These are phyloP conservation scores for Castor canadensis DNA, from an alignment of 2,113 vertebrate species.

Conservation along the genomic window DNA sequence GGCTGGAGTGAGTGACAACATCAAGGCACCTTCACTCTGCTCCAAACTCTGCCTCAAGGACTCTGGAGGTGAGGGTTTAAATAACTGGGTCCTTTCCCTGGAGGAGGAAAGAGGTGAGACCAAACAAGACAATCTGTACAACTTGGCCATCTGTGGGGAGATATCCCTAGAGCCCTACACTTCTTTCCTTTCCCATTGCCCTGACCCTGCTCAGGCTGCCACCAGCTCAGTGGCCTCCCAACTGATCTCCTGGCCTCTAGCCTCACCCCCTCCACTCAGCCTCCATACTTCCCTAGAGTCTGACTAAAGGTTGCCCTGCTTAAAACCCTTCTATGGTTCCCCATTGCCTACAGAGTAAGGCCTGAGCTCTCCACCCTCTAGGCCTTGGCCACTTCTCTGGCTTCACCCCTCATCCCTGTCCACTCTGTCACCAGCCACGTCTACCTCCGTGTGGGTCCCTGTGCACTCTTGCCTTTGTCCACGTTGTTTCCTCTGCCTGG, in stretches of 20 bases:
- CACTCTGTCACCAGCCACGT: accelerated
- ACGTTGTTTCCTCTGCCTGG: background rate
- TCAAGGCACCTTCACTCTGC: background rate
- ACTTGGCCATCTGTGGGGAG: background rate
- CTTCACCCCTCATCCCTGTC: background rate
- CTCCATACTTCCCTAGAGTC: background rate
- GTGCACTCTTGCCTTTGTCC: background rate
- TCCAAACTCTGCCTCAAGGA: background rate
- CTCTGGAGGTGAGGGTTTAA: background rate
- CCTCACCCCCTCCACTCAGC: background rate
- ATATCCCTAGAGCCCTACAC: background rate
- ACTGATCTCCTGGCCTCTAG: background rate
- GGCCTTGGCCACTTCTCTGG: background rate
- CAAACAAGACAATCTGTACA: background rate
- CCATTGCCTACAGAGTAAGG: background rate
- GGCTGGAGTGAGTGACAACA: background rate
- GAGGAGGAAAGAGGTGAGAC: background rate
- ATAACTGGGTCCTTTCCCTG: background rate
- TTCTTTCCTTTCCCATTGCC: background rate
- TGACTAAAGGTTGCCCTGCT: background rate
- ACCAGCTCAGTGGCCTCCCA: background rate
- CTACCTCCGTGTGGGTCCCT: background rate
- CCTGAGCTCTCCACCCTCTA: background rate
- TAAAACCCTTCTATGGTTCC: background rate
- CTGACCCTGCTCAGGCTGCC: background rate